Evolutionary conservation across 2,113 vertebrate species (phyloP).

Genomic region (Psophia crepitans): DNA sequence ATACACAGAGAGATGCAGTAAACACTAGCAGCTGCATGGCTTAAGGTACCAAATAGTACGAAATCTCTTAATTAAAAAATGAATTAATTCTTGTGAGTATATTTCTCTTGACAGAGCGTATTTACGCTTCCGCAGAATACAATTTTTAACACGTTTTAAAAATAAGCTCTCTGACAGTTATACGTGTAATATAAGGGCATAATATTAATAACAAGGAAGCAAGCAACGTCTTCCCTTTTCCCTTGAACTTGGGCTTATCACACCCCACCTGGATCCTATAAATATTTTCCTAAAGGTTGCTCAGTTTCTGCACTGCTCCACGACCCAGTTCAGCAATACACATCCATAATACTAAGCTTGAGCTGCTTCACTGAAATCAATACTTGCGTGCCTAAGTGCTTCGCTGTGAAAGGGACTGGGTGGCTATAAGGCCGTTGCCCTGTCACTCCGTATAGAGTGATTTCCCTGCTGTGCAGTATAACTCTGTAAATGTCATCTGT

Average conservation of each 20-base stretch:
- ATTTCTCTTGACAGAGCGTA: background rate
- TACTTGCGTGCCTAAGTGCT: background rate
- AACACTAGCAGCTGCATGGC: slow-evolving; percentile 54
- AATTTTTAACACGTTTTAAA: background rate
- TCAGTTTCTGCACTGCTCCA: background rate
- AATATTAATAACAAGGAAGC: background rate
- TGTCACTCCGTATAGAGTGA: background rate
- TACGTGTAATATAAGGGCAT: background rate
- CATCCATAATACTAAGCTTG: background rate
- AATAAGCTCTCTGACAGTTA: background rate
- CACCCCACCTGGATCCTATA: slow-evolving; percentile 4
- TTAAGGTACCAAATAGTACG: slow-evolving; percentile 20
- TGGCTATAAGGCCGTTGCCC: background rate
- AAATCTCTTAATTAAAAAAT: slow-evolving; percentile 62
- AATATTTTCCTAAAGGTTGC: slow-evolving; percentile 25
- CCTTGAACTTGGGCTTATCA: background rate
- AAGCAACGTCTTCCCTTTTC: background rate
- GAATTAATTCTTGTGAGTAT: slow-evolving; percentile 16
- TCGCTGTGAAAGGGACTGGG: background rate
- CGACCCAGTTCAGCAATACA: background rate
- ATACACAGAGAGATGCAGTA: background rate
- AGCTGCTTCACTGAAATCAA: slow-evolving; percentile 11
- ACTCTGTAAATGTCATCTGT: slow-evolving; percentile 10
- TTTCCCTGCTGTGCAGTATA: slow-evolving; percentile 34
- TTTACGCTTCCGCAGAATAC: background rate